Conservation (phyloP, 2,888 invertebrate species). For the Himalopsyche kuldschensis region DNA sequence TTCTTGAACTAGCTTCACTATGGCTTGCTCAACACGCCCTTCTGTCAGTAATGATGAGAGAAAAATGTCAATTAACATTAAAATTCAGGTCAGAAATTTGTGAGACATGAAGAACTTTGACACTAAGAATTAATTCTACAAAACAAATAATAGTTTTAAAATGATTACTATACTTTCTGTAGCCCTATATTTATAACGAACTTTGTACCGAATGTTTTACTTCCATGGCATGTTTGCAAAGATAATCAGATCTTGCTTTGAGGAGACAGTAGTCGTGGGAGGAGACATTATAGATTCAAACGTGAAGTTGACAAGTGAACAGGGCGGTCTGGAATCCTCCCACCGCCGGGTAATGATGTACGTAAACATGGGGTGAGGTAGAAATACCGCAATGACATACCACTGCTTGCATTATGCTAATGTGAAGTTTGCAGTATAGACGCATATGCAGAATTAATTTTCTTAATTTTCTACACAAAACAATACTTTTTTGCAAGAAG, state of each 20-base stretch:
- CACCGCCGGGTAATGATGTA: not conserved
- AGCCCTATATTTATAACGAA: not conserved
- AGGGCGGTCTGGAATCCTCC: constrained; percentile 1
- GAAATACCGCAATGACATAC: not conserved
- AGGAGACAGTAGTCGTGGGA: not conserved
- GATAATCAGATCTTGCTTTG: constrained; percentile 31
- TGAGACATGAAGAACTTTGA: no score
- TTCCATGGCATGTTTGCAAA: constrained; percentile 30
- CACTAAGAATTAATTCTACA: no score
- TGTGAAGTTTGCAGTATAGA: not conserved
- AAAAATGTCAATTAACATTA: no score
- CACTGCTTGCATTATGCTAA: not conserved
- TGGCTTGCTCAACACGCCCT: no score
- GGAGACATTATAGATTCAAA: constrained; percentile 29
- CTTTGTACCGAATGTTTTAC: constrained; percentile 18
- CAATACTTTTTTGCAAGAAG: no score
- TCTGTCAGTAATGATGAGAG: no score
- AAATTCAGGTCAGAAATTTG: no score
- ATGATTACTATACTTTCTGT: no score
- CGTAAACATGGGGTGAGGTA: not conserved
- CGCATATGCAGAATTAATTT: no score
- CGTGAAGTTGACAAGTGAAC: constrained; percentile 31
- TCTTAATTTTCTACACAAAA: no score
- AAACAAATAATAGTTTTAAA: no score
- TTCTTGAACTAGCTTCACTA: no score